Conservation (phyloP, 2,888 invertebrate genomes). For the Drosophila atroscutellata region DNA sequence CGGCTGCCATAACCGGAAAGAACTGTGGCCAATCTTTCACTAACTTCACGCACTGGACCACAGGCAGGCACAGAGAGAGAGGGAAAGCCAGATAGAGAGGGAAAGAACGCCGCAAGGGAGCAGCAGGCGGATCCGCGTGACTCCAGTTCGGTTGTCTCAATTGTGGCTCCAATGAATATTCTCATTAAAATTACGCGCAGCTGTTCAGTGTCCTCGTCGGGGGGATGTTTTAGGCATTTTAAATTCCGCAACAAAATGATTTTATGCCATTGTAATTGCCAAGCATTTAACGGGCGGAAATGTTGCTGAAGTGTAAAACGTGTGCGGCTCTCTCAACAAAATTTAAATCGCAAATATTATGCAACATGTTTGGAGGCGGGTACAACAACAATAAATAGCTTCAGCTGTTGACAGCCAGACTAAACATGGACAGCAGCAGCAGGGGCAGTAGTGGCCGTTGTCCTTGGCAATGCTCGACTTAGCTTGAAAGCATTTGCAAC, state of each 20-base stretch:
- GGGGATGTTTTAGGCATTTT: constrained; percentile 38
- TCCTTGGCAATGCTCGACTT: constrained; percentile 44
- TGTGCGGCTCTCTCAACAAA: constrained; percentile 46
- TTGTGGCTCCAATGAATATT: constrained; percentile 74
- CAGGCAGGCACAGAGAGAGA: constrained; percentile 16
- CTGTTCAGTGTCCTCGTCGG: constrained; percentile 49
- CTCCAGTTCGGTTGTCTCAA: constrained; percentile 59
- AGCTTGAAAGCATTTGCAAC: constrained; percentile 50
- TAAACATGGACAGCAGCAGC: constrained; percentile 15
- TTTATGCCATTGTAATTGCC: constrained; percentile 73
- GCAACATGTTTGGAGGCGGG: constrained; percentile 37
- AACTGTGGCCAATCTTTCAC: constrained; percentile 65
- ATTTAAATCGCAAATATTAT: constrained; percentile 61
- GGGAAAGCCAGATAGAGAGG: not conserved
- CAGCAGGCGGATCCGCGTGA: constrained; percentile 38
- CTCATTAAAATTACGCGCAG: constrained; percentile 73
- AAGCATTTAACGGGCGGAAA: constrained; percentile 67
- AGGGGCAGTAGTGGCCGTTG: constrained; percentile 3
- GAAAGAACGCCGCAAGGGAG: not conserved
- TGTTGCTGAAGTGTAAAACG: constrained; percentile 73
- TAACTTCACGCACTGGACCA: constrained; percentile 44
- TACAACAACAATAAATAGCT: not conserved
- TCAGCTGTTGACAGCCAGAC: constrained; percentile 39
- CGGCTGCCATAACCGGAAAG: constrained; percentile 50
- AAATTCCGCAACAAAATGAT: constrained; percentile 66